These are phyloP conservation scores for Micoletzkya japonica DNA, from an alignment of 2,888 invertebrate species.

Conservation along the genomic window DNA sequence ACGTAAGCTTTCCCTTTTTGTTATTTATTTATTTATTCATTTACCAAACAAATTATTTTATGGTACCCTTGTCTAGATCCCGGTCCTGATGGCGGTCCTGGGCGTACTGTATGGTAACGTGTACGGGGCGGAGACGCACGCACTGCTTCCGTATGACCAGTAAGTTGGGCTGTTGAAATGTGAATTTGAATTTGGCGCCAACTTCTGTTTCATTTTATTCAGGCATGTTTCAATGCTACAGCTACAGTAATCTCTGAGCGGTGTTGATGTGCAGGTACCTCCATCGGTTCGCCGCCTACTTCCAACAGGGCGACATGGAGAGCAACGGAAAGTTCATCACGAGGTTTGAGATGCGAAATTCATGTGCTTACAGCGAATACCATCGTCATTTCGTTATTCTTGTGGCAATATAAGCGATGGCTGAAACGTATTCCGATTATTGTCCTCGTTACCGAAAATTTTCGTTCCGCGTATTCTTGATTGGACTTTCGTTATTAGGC, in stretches of 20 bases:
- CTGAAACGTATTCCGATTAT: too few species aligned
- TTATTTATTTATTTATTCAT: background rate
- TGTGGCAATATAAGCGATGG: too few species aligned
- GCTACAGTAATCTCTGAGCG: background rate
- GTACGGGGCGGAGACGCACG: slow-evolving; percentile 91
- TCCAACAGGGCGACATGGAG: slow-evolving; percentile 89
- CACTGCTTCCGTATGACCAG: slow-evolving; percentile 95
- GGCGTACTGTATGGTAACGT: slow-evolving; percentile 90
- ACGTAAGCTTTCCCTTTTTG: slow-evolving; percentile 72
- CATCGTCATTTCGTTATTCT: too few species aligned
- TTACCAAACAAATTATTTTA: background rate
- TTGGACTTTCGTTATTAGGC: too few species aligned
- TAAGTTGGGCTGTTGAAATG: slow-evolving; percentile 38
- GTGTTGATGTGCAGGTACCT: slow-evolving; percentile 69
- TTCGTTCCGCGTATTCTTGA: too few species aligned
- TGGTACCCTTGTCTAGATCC: slow-evolving; percentile 72
- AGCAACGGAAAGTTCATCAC: slow-evolving; percentile 87
- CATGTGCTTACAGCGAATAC: too few species aligned
- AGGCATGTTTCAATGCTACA: background rate
- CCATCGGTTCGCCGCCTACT: slow-evolving; percentile 97
- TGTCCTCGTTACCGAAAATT: too few species aligned
- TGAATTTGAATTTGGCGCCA: slow-evolving; percentile 45
- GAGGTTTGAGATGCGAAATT: slow-evolving; percentile 46
- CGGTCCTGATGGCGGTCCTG: slow-evolving; percentile 86
- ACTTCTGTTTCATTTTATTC: background rate